Base-by-base conservation (phyloP, 2,888 invertebrate species). In the Scaptodrosophila latifasciaeformis region DNA sequence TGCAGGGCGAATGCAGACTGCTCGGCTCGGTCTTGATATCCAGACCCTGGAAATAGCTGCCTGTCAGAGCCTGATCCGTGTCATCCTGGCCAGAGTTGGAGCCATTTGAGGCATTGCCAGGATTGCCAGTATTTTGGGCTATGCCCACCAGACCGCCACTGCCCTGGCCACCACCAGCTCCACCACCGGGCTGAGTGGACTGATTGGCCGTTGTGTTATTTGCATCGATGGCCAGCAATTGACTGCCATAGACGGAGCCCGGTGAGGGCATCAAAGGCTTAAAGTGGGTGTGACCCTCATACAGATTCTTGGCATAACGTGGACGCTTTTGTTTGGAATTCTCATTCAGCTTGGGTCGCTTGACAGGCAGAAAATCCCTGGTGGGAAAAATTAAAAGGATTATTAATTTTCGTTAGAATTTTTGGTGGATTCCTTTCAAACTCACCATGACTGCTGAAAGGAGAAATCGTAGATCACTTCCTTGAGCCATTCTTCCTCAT, bases 281-380 rank as follows among this genome's bases (percentile, higher is more conserved):
- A 13, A 85, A 83, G 54, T 88, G 85, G 85, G 88, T 86, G 82
- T 90, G 90, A 0, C 90, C 89, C 49, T 90, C 90, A 86, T 91
- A 92, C 61, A 92, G 88, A 85, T 90, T 83, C 76, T 82, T 83
- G 59, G 84, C 83, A 49, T 86, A 84, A 65, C 86, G 83, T 43
- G 86, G 84, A 43, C 82, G 76, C 67, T 77, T 71, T 49, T 76
- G 86, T 62, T 88, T 88, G 65, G 82, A 85, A 29, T 85, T 82
- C 71, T 90, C 87, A 43, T 86, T 89, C 27, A 90, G 88, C 86
- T 94, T 93, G 87, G 94, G 93, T 76, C 94, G 91, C 87, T 96
- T 97, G 59, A 96, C 93, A 0, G 96, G 96, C 88, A 96, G 94
- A 85, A 96, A 92, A 81, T 96, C 89, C 96, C 96, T 91, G 46